Percentiles rank a stretch among this genome's conserved stretches.
phyloP scores from a whole-genome alignment of 1,140 invertebrate species.

The Phocides pigmalion region DNA sequence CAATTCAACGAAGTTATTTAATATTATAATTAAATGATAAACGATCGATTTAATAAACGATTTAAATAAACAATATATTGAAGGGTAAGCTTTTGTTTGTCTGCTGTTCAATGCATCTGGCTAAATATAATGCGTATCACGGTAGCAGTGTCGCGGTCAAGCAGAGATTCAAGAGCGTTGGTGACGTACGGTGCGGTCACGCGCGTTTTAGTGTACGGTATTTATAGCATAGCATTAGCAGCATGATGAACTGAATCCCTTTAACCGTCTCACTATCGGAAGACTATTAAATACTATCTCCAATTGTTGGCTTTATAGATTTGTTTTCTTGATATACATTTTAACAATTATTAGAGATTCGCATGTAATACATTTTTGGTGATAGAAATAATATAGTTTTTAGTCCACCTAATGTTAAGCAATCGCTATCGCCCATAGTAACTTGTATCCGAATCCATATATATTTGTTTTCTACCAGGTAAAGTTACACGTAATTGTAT shows the following conservation, averaged over 20 bases:
- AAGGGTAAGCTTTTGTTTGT: conserved; percentile 26
- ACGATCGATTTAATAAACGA: too few species aligned
- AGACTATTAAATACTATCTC: not conserved
- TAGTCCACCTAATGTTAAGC: too few species aligned
- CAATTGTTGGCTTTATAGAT: not conserved
- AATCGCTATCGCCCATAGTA: too few species aligned
- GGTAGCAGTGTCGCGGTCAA: conserved; percentile 76
- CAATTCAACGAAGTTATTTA: too few species aligned
- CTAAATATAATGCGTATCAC: conserved; percentile 74
- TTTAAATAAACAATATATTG: conserved; percentile 9
- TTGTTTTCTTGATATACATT: not conserved
- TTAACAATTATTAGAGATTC: too few species aligned
- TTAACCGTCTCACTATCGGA: conserved; percentile 24
- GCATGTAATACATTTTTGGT: too few species aligned
- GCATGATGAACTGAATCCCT: conserved; percentile 37
- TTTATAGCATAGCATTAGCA: conserved; percentile 44
- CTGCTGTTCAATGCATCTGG: conserved; percentile 47
- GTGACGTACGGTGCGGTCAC: conserved; percentile 68
- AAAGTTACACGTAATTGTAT: too few species aligned
- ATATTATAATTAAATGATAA: too few species aligned
- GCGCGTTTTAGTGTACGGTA: conserved; percentile 46
- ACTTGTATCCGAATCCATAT: too few species aligned
- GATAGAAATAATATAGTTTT: too few species aligned
- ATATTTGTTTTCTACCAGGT: too few species aligned
- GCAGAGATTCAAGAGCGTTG: conserved; percentile 64